phyloP scores from a whole-genome alignment of 2,888 invertebrate species.

The Ophion slaviceki region DNA sequence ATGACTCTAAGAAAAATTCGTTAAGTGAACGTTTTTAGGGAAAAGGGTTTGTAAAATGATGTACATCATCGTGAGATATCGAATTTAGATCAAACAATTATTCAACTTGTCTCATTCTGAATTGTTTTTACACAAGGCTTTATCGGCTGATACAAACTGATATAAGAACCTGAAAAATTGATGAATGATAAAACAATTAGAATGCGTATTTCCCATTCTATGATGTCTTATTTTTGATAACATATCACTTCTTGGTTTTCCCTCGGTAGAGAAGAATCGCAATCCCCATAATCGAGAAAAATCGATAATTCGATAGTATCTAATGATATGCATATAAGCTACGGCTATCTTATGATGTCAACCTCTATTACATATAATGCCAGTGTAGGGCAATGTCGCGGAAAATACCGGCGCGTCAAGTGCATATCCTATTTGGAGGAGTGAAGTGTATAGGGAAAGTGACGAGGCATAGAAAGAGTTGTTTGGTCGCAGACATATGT shows the following conservation, averaged over 20 bases:
- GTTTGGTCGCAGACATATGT: conserved; percentile 39
- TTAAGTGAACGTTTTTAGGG: no score
- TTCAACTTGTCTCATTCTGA: not conserved
- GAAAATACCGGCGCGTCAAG: conserved; percentile 20
- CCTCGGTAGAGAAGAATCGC: not conserved
- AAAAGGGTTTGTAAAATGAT: no score
- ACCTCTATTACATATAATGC: conserved; percentile 56
- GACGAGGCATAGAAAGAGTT: conserved; percentile 50
- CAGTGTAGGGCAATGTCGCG: conserved; percentile 57
- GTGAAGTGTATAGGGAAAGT: conserved; percentile 46
- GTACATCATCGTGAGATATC: not conserved
- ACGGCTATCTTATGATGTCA: conserved; percentile 40
- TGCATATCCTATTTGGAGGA: conserved; percentile 3
- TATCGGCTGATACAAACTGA: not conserved
- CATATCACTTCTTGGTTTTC: not conserved
- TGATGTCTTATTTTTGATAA: conserved; percentile 14
- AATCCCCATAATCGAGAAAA: conserved; percentile 26
- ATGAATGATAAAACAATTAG: not conserved
- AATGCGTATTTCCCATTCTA: no score
- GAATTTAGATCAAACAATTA: not conserved
- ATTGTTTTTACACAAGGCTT: not conserved
- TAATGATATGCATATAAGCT: not conserved
- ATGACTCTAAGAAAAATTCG: no score
- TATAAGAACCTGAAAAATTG: conserved; percentile 4
- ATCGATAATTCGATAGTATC: conserved; percentile 33